Evolutionary conservation across 1,140 invertebrate species (phyloP).

Genomic region (Sesamia nonagrioides): DNA sequence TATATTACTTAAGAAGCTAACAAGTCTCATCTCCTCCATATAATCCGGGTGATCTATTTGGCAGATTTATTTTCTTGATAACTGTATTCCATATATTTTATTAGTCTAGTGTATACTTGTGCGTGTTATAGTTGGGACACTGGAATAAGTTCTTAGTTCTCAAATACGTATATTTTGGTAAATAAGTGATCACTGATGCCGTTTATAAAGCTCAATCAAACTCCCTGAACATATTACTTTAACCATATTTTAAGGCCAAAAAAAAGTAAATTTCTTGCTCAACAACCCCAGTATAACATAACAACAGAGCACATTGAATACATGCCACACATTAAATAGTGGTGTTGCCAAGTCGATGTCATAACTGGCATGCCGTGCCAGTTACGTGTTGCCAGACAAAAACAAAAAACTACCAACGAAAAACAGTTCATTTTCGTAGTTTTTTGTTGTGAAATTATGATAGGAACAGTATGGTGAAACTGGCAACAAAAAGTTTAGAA

Average conservation of each 20-base stretch:
- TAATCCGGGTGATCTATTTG: too few species aligned
- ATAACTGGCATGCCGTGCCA: constrained; percentile 21
- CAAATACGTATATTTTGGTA: too few species aligned
- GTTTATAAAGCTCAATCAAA: too few species aligned
- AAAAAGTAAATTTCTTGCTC: constrained; percentile 15
- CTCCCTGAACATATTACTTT: too few species aligned
- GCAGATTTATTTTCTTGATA: too few species aligned
- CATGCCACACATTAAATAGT: not conserved
- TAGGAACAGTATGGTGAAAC: not conserved
- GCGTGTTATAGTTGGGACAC: too few species aligned
- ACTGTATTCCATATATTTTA: too few species aligned
- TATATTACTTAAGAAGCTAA: too few species aligned
- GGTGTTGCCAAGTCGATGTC: constrained; percentile 36
- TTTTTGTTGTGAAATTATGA: not conserved
- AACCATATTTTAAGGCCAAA: not conserved
- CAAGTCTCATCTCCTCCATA: too few species aligned
- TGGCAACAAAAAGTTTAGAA: not conserved
- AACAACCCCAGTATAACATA: not conserved
- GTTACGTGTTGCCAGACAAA: not conserved
- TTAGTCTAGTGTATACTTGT: too few species aligned
- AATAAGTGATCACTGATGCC: too few species aligned
- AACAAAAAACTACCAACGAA: constrained; percentile 3
- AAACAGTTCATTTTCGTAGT: not conserved
- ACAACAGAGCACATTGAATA: constrained; percentile 32
- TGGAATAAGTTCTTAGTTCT: too few species aligned